A percentile compares a stretch with the other conserved stretches of the same genome.
Conservation (phyloP, 2,888 invertebrate species). For the Nesidiocoris tenuis region DNA sequence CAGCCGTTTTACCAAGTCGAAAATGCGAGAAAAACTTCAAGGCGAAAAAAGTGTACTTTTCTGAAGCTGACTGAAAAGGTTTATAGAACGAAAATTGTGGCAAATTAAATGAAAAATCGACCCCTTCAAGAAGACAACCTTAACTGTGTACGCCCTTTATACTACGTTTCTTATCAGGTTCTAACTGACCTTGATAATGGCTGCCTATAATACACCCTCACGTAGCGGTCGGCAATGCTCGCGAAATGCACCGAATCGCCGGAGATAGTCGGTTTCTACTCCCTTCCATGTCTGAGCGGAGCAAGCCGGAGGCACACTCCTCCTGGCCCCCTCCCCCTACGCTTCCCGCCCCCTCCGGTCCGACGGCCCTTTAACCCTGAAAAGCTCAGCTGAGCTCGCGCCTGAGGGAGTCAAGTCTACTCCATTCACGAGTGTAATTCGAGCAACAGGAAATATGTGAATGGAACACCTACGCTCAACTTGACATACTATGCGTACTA, state of each 20-base stretch:
- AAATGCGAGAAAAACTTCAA: no score
- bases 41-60: no score
- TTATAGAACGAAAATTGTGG: no score
- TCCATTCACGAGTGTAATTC: slow-evolving; percentile 39
- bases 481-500: neutral
- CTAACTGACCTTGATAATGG: no score
- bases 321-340: neutral
- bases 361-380: neutral
- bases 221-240: neutral
- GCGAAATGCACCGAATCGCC: neutral
- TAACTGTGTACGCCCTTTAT: no score
- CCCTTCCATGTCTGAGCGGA: neutral
- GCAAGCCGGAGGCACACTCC: slow-evolving; percentile 1
- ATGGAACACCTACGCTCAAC: slow-evolving; percentile 5
- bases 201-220: no score
- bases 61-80: no score
- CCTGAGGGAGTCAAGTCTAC: slow-evolving; percentile 22
- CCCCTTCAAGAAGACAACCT: no score
- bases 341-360: neutral
- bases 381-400: neutral
- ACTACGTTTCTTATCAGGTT: no score
- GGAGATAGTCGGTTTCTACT: neutral
- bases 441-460: slow-evolving; percentile 39
- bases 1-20: no score
- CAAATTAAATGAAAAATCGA: no score